A percentile compares a stretch with the other conserved stretches of the same genome.
phyloP scores from a whole-genome alignment of 2,888 invertebrate species.

The Allophyes oxyacanthae region DNA sequence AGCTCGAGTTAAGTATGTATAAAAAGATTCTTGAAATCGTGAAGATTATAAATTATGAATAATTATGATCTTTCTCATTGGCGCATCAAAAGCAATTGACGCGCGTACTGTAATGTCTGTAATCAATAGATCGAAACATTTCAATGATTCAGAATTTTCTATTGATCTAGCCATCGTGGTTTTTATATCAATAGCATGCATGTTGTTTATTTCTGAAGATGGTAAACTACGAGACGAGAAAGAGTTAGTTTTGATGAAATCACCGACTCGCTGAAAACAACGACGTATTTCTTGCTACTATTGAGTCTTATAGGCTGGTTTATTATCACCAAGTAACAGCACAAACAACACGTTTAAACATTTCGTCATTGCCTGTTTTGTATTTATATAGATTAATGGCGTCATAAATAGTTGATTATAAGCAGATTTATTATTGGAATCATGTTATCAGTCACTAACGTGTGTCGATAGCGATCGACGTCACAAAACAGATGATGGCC shows the following conservation, averaged over 20 bases:
- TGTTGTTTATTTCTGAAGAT: slow-evolving; percentile 44
- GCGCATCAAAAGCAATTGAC: slow-evolving; percentile 43
- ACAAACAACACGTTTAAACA: slow-evolving; percentile 46
- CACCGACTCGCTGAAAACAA: slow-evolving; percentile 21
- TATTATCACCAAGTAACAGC: slow-evolving; percentile 36
- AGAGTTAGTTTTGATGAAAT: slow-evolving; percentile 36
- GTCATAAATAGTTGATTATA: slow-evolving; percentile 57
- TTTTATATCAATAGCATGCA: slow-evolving; percentile 41
- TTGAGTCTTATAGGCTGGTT: slow-evolving; percentile 20
- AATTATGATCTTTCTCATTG: slow-evolving; percentile 39
- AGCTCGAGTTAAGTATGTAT: no score
- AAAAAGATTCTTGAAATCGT: slow-evolving; percentile 15
- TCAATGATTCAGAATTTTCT: slow-evolving; percentile 52
- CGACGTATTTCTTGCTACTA: slow-evolving; percentile 25
- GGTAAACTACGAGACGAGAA: slow-evolving; percentile 24
- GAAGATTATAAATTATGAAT: slow-evolving; percentile 35
- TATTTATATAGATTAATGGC: slow-evolving; percentile 47
- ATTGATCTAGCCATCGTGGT: slow-evolving; percentile 45
- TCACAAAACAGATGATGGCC: slow-evolving; percentile 13
- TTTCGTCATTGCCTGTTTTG: slow-evolving; percentile 36
- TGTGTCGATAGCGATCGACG: slow-evolving; percentile 21
- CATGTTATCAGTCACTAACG: slow-evolving; percentile 40
- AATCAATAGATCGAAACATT: slow-evolving; percentile 45
- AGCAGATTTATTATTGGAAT: slow-evolving; percentile 56
- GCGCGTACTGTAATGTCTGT: slow-evolving; percentile 33